Conservation (phyloP, 2,113 vertebrate genomes). For the Mormyrus lacerda region DNA sequence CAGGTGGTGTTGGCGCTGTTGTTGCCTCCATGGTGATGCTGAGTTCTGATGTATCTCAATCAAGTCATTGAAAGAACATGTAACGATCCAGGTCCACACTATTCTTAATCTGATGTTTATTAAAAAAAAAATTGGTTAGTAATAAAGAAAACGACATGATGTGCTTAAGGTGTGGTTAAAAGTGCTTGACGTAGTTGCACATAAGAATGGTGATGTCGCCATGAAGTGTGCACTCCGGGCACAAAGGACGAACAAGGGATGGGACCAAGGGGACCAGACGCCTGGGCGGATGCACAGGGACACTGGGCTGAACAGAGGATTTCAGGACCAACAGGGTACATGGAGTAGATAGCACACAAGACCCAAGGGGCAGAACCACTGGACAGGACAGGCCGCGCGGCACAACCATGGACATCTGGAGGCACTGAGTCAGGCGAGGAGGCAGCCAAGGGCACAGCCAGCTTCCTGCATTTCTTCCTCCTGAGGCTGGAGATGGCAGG, state of each 20-base stretch:
- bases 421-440: background rate
- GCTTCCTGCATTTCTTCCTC: background rate
- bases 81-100: background rate
- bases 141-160: background rate
- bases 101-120: background rate
- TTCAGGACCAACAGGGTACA: background rate
- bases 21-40: background rate
- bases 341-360: background rate
- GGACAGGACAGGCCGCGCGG: background rate
- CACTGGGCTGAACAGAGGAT: background rate
- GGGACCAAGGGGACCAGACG: background rate
- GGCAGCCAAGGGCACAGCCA: background rate
- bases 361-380: background rate
- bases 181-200: no score
- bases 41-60: background rate
- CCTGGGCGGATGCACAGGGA: background rate
- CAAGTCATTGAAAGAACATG: background rate
- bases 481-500: background rate
- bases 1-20: background rate
- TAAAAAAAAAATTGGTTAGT: background rate
- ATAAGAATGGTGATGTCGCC: background rate
- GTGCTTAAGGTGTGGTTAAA: background rate
- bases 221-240: background rate
- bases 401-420: background rate
- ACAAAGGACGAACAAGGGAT: background rate